Evolutionary conservation across 2,113 vertebrate genomes (phyloP).

Genomic region (Cyprinodon brontotheroides): DNA sequence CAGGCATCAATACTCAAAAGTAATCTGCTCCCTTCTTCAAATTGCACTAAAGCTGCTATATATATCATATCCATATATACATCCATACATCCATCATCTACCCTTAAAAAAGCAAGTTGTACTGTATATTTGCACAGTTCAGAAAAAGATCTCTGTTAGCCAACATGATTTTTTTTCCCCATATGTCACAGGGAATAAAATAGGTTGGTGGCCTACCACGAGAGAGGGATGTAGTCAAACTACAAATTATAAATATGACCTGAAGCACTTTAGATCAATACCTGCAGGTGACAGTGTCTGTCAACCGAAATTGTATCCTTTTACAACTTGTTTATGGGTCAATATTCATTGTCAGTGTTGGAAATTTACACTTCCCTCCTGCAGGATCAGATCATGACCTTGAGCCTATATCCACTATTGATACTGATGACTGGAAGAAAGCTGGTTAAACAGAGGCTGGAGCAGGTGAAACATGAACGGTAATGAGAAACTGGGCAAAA

Average conservation of each 20-base stretch:
- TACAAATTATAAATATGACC: slow-evolving; percentile 79
- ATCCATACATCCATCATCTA: slow-evolving; percentile 7
- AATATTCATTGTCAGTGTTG: slow-evolving; percentile 62
- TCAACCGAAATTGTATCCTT: slow-evolving; percentile 77
- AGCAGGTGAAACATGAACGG: too few relatives aligned
- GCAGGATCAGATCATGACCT: slow-evolving; percentile 58
- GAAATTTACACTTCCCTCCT: slow-evolving; percentile 68
- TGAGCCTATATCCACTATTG: slow-evolving; percentile 58
- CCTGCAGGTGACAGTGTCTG: slow-evolving; percentile 63
- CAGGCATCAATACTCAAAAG: neutral
- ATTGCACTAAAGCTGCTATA: neutral
- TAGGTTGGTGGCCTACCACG: slow-evolving; percentile 68
- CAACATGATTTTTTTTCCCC: slow-evolving; percentile 71
- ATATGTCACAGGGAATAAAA: slow-evolving; percentile 75
- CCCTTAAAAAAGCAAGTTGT: slow-evolving; percentile 68
- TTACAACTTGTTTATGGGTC: slow-evolving; percentile 72
- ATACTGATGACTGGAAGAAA: too few relatives aligned
- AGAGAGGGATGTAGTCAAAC: slow-evolving; percentile 76
- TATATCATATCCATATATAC: neutral
- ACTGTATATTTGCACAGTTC: slow-evolving; percentile 36
- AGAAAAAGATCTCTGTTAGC: slow-evolving; percentile 70
- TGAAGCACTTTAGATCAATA: slow-evolving; percentile 61
- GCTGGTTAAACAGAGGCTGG: too few relatives aligned
- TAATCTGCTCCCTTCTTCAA: neutral
- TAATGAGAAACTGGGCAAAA: too few relatives aligned